phyloP scores from a whole-genome alignment of 2,113 vertebrate genomes.

The Rhinolophus ferrumequinum region DNA sequence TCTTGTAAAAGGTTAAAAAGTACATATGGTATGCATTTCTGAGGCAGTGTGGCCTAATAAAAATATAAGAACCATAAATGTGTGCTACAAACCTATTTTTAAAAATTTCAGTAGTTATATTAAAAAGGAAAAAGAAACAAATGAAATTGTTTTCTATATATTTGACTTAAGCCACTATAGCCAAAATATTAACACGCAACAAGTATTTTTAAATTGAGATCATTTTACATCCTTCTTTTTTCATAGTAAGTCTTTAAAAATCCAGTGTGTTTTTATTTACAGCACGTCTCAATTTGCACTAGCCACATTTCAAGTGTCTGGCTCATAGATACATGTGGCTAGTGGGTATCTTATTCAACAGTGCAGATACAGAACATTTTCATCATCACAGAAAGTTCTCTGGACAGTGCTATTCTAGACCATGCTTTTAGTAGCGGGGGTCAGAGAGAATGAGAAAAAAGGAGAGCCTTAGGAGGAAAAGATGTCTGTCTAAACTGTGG shows the following conservation, averaged over 20 bases:
- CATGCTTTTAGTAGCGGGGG: background rate
- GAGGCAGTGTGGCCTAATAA: background rate
- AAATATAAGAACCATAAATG: conserved; percentile 3
- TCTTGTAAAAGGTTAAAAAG: conserved; percentile 21
- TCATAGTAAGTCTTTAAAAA: conserved; percentile 10
- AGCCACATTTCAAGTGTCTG: background rate
- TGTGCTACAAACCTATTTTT: background rate
- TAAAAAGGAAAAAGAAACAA: background rate
- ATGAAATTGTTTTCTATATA: background rate
- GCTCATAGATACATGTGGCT: background rate
- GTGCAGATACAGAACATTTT: background rate
- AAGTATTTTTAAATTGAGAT: background rate
- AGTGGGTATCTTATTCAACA: background rate
- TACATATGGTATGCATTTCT: background rate
- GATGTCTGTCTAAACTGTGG: background rate
- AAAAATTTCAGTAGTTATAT: background rate
- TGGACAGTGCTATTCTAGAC: background rate
- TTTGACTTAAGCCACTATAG: conserved; percentile 12
- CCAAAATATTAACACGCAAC: background rate
- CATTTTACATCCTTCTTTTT: background rate
- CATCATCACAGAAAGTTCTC: background rate
- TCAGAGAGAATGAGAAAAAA: background rate
- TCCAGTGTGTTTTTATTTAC: background rate
- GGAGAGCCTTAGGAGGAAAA: background rate
- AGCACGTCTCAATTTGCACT: background rate